A percentile compares a stretch with the other conserved stretches of the same genome.
Evolutionary conservation across 2,888 invertebrate species (phyloP).

Genomic region (Iselma pallidipennis): DNA sequence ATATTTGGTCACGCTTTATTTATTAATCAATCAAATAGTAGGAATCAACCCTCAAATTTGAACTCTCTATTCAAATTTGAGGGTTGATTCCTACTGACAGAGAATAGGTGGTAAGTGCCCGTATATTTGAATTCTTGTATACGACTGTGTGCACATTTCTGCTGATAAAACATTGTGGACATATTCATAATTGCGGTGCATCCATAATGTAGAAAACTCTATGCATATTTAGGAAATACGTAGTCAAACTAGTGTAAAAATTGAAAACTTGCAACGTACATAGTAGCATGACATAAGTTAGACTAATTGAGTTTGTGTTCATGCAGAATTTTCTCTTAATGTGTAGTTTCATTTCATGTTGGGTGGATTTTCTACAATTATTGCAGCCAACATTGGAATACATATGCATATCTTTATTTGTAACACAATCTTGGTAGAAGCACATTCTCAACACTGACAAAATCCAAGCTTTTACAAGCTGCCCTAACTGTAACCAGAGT

Average conservation of each 20-base stretch:
- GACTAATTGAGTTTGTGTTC: not conserved
- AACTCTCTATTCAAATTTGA: too few species aligned
- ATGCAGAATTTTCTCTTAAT: not conserved
- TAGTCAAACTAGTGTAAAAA: not conserved
- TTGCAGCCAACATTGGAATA: not conserved
- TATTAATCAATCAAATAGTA: too few species aligned
- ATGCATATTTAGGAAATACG: not conserved
- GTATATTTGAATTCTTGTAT: not conserved
- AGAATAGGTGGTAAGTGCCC: too few species aligned
- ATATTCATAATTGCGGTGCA: not conserved
- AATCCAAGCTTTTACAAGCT: not conserved
- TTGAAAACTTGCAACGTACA: not conserved
- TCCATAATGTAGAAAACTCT: not conserved
- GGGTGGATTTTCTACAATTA: not conserved
- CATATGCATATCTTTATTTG: not conserved
- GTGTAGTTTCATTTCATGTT: too few species aligned
- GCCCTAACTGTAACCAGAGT: not conserved
- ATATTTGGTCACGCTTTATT: not conserved
- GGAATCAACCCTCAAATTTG: too few species aligned
- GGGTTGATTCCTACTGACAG: too few species aligned
- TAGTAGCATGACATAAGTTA: not conserved
- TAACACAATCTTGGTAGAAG: not conserved
- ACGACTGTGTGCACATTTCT: too few species aligned
- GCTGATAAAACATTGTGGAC: not conserved
- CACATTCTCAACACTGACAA: not conserved